phyloP scores from a whole-genome alignment of 2,888 invertebrate genomes.

The Gastracanthus pulcherrimus region DNA sequence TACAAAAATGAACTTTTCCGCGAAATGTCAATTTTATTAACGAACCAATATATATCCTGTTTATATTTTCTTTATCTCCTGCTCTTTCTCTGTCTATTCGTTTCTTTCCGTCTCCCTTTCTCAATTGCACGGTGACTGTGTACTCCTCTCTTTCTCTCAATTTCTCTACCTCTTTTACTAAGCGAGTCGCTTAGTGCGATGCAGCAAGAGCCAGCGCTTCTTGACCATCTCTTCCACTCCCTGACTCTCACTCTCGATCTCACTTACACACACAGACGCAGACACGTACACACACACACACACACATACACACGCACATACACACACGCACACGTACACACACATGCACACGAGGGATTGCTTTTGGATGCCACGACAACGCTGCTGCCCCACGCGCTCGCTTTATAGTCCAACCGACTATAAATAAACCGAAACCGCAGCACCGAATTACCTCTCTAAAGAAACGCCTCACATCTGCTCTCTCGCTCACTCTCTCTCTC shows the following conservation, averaged over 20 bases:
- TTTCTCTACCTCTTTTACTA: slow-evolving; percentile 37
- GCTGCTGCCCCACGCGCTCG: too few relatives aligned
- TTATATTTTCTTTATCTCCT: not conserved
- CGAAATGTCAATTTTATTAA: too few relatives aligned
- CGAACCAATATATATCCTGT: slow-evolving; percentile 18
- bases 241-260: slow-evolving; percentile 1
- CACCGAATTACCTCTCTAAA: slow-evolving; percentile 55
- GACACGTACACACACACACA: not conserved
- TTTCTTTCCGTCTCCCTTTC: slow-evolving; percentile 5
- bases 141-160: slow-evolving; percentile 20
- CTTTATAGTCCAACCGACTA: slow-evolving; percentile 49
- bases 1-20: too few relatives aligned
- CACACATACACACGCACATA: not conserved
- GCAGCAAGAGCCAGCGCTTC: not conserved
- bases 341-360: not conserved
- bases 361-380: slow-evolving; percentile 44
- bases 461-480: slow-evolving; percentile 47
- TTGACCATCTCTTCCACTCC: slow-evolving; percentile 20
- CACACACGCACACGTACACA: not conserved
- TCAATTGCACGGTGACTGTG: too few relatives aligned
- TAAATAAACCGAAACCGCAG: slow-evolving; percentile 55
- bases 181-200: slow-evolving; percentile 33
- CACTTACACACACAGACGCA: not conserved
- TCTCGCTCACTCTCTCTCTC: slow-evolving; percentile 32
- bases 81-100: not conserved